A percentile compares a stretch with the other conserved stretches of the same genome.
phyloP scores from a whole-genome alignment of 1,140 invertebrate genomes.

The Bombus superbus region DNA sequence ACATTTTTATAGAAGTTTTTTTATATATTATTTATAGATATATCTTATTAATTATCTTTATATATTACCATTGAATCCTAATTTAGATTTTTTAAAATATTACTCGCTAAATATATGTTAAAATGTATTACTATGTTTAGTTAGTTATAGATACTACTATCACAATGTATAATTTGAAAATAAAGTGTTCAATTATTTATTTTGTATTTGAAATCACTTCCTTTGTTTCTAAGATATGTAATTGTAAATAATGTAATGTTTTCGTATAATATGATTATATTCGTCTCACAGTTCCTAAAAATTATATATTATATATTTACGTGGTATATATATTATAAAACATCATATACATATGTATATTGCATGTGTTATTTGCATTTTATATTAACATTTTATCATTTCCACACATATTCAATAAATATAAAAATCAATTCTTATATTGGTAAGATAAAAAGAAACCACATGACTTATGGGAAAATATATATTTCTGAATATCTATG shows the following conservation, averaged over 20 bases:
- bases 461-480: constrained; percentile 65
- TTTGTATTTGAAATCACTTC: background rate
- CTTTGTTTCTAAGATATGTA: background rate
- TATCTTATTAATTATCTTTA: background rate
- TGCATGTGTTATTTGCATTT: background rate
- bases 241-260: background rate
- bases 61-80: background rate
- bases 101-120: background rate
- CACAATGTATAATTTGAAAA: background rate
- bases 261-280: background rate
- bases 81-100: background rate
- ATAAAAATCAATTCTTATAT: background rate
- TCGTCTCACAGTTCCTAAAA: background rate
- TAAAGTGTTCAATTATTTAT: constrained; percentile 9
- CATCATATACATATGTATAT: background rate
- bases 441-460: background rate
- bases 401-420: no score
- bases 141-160: background rate
- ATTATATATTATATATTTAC: background rate
- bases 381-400: background rate
- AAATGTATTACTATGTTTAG: background rate
- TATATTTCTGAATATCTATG: constrained; percentile 67
- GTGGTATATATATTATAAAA: background rate
- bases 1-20: background rate
- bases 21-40: background rate